Evolutionary conservation across 2,888 invertebrate genomes (phyloP), one percentile per base, ranked within the genome.

Genomic region (Liopterus haemorrhoidalis): DNA sequence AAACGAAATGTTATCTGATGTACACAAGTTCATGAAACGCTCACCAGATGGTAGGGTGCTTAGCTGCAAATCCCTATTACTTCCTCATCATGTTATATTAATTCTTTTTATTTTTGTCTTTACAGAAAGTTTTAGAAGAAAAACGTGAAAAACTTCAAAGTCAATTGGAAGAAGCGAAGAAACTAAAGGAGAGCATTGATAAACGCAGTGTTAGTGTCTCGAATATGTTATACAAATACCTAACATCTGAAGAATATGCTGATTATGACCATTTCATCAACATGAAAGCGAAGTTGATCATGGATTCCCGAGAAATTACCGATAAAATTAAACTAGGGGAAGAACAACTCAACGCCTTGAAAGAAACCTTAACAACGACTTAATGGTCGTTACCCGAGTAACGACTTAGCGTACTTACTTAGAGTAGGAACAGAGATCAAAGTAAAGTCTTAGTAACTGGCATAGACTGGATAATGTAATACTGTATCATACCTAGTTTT

Each of bases 211-310:
- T 76, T 27, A 80, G 77, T 63, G 82, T 90, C 28, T 77, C 81
- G 35, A 73, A 74, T 48, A 78, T 85, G 51, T 70, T 90, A 49
- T 74, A 77, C 53, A 81, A 82, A 63, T 81, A 83, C 65, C 73
- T 89, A 56, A 76, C 75, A 54, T 71, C 76, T 35, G 84, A 85
- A 48, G 82, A 86, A 60, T 82, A 79, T 61, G 79, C 81, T 27
- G 86, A 88, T 62, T 90, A 87, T 63, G 81, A 83, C 58, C 85
- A 85, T 63, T 90, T 86, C 68, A 82, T 89, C 57, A 83, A 84
- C 63, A 88, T 85, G 83, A 90, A 89, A 70, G 84, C 86, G 21
- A 87, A 86, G 67, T 70, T 90, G 52, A 81, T 86, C 57, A 82
- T 89, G 65, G 87, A 89, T 63, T 76, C 81, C 46, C 77, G 86